These are phyloP conservation scores for Calyptomena viridis DNA, from an alignment of 2,113 vertebrate species.

Conservation along the genomic window DNA sequence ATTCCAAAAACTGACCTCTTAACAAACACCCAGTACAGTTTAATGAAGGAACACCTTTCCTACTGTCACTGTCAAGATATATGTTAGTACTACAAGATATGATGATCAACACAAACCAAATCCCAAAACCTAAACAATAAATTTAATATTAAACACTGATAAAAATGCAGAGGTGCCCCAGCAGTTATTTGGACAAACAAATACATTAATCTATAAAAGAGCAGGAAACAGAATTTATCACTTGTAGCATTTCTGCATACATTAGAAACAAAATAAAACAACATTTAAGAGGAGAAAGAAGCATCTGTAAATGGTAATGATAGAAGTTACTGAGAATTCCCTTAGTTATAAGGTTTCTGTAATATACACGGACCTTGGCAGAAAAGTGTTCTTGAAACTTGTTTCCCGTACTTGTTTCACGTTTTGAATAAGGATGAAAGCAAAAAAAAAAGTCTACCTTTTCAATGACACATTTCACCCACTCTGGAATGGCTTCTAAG, in stretches of 20 bases:
- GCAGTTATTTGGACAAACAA: not conserved
- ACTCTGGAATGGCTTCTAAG: constrained; percentile 80
- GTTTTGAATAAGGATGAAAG: not conserved
- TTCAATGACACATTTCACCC: constrained; percentile 77
- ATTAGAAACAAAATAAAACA: not conserved
- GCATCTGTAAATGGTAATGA: not conserved
- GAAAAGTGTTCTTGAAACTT: not conserved
- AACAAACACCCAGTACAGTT: not conserved
- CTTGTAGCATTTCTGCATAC: not conserved
- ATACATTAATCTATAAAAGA: not conserved
- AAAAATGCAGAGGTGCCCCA: not conserved
- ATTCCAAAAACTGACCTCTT: not conserved
- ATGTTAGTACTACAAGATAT: not conserved
- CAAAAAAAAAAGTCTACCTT: constrained; percentile 69
- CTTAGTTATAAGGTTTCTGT: not conserved
- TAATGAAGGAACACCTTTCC: not conserved
- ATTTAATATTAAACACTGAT: not conserved
- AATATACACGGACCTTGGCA: not conserved
- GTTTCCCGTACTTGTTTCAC: not conserved
- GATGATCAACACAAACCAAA: not conserved
- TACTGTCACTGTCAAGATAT: not conserved
- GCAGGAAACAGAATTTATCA: not conserved
- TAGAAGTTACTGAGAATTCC: not conserved
- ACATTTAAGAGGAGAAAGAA: not conserved
- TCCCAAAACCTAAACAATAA: not conserved